These are phyloP conservation scores for Beroe forskalii DNA, from an alignment of 37 sponge, comb jelly and placozoan species.

Conservation along the genomic window DNA sequence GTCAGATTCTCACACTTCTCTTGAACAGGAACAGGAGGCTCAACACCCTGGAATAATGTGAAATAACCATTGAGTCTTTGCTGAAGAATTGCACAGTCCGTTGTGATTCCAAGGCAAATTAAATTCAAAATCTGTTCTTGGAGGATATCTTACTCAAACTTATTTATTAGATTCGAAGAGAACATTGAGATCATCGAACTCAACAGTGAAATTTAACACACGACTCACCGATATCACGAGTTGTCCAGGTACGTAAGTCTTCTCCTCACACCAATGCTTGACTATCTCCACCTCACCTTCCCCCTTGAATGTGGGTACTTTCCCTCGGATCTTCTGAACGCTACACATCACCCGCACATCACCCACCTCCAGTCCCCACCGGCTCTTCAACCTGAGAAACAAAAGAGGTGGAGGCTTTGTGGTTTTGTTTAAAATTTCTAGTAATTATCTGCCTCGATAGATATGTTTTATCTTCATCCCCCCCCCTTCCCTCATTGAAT, in stretches of 20 bases:
- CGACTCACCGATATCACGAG: constrained; percentile 54
- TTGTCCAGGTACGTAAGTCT: constrained; percentile 46
- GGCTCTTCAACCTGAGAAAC: constrained; percentile 68
- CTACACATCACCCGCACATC: constrained; percentile 71
- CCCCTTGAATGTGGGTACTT: not conserved
- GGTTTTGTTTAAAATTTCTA: too few relatives aligned
- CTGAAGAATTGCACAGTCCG: too few relatives aligned
- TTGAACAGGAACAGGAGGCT: not conserved
- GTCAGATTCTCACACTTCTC: constrained; percentile 38
- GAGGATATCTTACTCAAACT: too few relatives aligned
- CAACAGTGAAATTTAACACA: too few relatives aligned
- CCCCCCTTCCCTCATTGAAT: not conserved
- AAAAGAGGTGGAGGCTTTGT: not conserved
- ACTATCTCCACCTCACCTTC: not conserved
- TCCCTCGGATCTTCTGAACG: constrained; percentile 74
- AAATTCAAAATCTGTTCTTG: too few relatives aligned
- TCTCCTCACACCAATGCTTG: constrained; percentile 57
- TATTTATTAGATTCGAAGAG: too few relatives aligned
- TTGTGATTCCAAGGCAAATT: too few relatives aligned
- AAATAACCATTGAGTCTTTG: too few relatives aligned
- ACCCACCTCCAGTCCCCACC: constrained; percentile 75
- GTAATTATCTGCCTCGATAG: too few relatives aligned
- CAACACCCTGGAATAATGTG: not conserved
- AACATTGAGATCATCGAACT: too few relatives aligned
- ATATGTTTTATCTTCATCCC: too few relatives aligned